phyloP scores from a whole-genome alignment of 2,888 invertebrate species.

The Gortyna flavago region DNA sequence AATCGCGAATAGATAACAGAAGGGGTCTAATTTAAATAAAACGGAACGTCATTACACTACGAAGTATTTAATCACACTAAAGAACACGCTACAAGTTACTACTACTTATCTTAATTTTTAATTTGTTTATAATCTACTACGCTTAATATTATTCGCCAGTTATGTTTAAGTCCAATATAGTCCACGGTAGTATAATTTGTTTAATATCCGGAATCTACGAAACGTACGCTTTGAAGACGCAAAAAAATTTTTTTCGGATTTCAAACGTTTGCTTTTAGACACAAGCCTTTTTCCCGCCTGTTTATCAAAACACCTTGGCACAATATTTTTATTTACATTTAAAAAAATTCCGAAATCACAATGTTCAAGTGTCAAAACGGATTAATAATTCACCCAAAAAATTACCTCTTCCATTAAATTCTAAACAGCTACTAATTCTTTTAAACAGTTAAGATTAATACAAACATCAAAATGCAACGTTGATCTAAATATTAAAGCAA shows the following conservation, averaged over 20 bases:
- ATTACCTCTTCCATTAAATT: constrained; percentile 18
- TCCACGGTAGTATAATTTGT: not conserved
- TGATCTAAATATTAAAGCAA: constrained; percentile 61
- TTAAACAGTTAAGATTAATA: constrained; percentile 59
- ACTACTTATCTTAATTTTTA: no score
- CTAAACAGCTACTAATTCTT: constrained; percentile 59
- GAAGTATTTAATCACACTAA: no score
- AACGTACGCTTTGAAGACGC: not conserved
- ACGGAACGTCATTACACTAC: no score
- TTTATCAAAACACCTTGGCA: not conserved
- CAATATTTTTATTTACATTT: not conserved
- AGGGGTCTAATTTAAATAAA: no score
- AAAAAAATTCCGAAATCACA: not conserved
- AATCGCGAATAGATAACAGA: no score
- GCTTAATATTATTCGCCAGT: no score
- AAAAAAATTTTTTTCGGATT: not conserved
- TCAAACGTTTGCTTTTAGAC: not conserved
- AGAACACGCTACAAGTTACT: no score
- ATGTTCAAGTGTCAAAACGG: constrained; percentile 4
- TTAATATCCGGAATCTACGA: not conserved
- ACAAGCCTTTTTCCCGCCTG: not conserved
- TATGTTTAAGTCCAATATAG: not conserved
- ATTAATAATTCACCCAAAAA: constrained; percentile 36
- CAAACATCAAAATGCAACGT: constrained; percentile 42
- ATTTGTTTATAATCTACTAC: no score